Percentiles rank a stretch among this genome's conserved stretches.
phyloP scores from a whole-genome alignment of 64 coral and sea anemone species.

The Trachythela sp. region DNA sequence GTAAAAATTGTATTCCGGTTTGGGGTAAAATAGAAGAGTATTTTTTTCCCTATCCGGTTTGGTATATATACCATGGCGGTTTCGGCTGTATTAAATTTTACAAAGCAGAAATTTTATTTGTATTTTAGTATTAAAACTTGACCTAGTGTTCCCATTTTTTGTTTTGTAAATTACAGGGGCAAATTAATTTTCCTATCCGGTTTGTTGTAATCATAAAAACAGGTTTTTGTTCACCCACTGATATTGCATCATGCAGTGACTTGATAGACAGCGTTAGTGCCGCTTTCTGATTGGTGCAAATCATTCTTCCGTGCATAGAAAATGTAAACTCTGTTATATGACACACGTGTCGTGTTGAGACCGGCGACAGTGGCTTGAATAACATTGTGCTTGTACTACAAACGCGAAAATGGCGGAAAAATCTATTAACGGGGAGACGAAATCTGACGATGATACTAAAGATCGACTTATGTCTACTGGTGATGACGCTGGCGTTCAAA shows the following conservation, averaged over 20 bases:
- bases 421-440: background rate
- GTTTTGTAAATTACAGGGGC: no score
- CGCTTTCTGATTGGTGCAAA: background rate
- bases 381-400: background rate
- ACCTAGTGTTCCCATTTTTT: no score
- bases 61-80: no score
- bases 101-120: no score
- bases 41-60: no score
- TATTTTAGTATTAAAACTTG: no score
- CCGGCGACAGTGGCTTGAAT: background rate
- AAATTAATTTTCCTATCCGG: background rate
- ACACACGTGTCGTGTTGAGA: background rate
- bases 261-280: background rate
- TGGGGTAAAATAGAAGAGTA: no score
- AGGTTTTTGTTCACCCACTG: background rate
- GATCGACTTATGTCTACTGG: background rate
- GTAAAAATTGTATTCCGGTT: no score
- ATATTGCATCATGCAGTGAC: background rate
- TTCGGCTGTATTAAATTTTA: no score
- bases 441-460: background rate
- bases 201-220: background rate
- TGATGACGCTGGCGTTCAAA: background rate
- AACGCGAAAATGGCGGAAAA: background rate
- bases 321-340: no score
- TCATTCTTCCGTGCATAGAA: no score